Evolutionary conservation across 2,113 vertebrate genomes (phyloP).

Genomic region (Psittacus erithacus): DNA sequence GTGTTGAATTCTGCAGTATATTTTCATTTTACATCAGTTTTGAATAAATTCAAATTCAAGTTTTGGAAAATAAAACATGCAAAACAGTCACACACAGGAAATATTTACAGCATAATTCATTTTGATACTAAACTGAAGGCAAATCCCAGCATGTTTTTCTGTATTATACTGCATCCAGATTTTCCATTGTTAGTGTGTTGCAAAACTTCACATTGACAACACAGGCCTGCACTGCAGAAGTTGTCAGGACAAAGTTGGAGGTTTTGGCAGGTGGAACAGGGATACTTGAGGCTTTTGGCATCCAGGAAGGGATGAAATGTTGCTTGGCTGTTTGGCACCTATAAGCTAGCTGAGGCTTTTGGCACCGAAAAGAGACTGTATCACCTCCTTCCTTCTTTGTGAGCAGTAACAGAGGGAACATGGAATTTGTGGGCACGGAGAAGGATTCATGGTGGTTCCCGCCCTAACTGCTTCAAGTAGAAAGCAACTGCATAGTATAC

Average conservation of each 20-base stretch:
- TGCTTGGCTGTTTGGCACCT: slow-evolving; percentile 66
- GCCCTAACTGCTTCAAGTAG: neutral
- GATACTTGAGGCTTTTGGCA: slow-evolving; percentile 69
- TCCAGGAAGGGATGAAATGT: slow-evolving; percentile 62
- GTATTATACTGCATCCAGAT: slow-evolving; percentile 41
- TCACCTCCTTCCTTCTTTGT: slow-evolving; percentile 56
- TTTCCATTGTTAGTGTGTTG: slow-evolving; percentile 58
- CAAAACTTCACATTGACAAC: slow-evolving; percentile 61
- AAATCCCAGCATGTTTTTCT: slow-evolving; percentile 36
- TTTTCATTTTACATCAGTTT: slow-evolving; percentile 26
- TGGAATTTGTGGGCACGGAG: slow-evolving; percentile 40
- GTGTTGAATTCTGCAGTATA: neutral
- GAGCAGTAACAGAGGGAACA: slow-evolving; percentile 36
- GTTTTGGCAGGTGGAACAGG: slow-evolving; percentile 60
- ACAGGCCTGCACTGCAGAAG: slow-evolving; percentile 50
- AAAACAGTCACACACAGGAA: slow-evolving; percentile 28
- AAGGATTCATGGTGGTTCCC: neutral
- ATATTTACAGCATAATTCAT: slow-evolving; percentile 33
- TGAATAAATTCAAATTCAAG: slow-evolving; percentile 30
- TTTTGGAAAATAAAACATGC: slow-evolving; percentile 35
- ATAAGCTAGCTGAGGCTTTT: slow-evolving; percentile 61
- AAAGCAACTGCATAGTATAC: neutral
- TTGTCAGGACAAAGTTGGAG: slow-evolving; percentile 60
- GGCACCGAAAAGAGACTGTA: slow-evolving; percentile 45
- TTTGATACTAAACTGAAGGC: neutral